A percentile compares a stretch with the other conserved stretches of the same genome.
phyloP scores from a whole-genome alignment of 2,797 vertebrate species.

The Parotocinclus haroldoi region DNA sequence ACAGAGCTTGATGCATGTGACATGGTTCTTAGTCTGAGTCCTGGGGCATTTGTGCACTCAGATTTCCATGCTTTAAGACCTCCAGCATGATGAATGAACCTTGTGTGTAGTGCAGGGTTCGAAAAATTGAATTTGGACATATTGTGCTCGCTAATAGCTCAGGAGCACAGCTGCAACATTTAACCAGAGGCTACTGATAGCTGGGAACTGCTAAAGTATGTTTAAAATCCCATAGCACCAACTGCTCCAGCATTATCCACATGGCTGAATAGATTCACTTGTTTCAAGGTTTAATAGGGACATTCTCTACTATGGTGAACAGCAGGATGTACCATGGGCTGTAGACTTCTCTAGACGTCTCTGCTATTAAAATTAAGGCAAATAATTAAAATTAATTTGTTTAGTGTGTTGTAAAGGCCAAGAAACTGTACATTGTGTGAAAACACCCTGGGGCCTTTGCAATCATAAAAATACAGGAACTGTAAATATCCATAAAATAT shows the following conservation, averaged over 20 bases:
- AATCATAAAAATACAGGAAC: too few relatives aligned
- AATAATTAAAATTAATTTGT: background rate
- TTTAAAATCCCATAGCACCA: slow-evolving; percentile 4
- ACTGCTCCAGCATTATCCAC: background rate
- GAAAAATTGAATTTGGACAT: background rate
- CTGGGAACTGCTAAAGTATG: background rate
- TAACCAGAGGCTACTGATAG: slow-evolving; percentile 1
- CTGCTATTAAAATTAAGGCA: background rate
- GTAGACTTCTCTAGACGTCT: background rate
- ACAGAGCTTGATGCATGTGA: background rate
- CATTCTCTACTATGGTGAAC: background rate
- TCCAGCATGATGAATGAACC: background rate
- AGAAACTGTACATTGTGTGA: too few relatives aligned
- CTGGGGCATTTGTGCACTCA: background rate
- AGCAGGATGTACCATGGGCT: background rate
- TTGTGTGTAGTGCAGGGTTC: background rate
- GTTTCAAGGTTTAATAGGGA: background rate
- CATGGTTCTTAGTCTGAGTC: background rate
- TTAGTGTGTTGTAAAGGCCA: too few relatives aligned
- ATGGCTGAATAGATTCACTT: background rate
- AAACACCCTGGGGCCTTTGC: too few relatives aligned
- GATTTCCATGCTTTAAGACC: slow-evolving; percentile 2
- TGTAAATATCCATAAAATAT: too few relatives aligned
- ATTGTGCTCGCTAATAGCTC: background rate
- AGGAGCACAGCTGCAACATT: background rate